Evolutionary conservation across 1,140 invertebrate species (phyloP).

Genomic region (Pinna nobilis): DNA sequence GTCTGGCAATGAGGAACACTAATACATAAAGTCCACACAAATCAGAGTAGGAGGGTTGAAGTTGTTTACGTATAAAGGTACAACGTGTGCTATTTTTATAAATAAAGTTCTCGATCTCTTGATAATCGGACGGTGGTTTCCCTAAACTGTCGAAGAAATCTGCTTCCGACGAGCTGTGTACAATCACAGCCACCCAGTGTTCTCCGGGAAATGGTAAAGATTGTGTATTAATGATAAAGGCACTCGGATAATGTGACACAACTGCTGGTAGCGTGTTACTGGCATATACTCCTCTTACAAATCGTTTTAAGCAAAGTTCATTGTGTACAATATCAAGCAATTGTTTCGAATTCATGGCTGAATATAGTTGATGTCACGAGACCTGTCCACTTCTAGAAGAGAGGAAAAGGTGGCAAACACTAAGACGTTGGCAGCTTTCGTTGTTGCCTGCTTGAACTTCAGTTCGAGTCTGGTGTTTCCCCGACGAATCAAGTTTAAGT

Average conservation of each 20-base stretch:
- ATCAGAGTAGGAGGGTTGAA: slow-evolving; percentile 13
- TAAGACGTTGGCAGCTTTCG: slow-evolving; percentile 16
- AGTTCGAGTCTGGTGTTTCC: slow-evolving; percentile 36
- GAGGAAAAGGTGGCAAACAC: slow-evolving; percentile 21
- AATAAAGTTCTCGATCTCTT: slow-evolving; percentile 19
- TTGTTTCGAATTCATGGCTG: slow-evolving; percentile 35
- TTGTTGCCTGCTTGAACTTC: slow-evolving; percentile 19
- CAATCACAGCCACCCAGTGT: slow-evolving; percentile 23
- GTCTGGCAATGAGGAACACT: slow-evolving; percentile 14
- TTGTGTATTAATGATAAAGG: slow-evolving; percentile 28
- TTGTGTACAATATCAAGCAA: neutral
- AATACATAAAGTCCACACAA: slow-evolving; percentile 33
- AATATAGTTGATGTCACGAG: slow-evolving; percentile 17
- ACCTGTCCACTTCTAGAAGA: slow-evolving; percentile 8
- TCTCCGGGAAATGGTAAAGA: slow-evolving; percentile 14
- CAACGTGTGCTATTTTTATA: slow-evolving; percentile 11
- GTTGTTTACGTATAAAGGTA: neutral
- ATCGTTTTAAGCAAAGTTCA: neutral
- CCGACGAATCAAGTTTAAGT: slow-evolving; percentile 21
- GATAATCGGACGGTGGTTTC: neutral
- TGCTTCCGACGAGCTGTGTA: slow-evolving; percentile 1
- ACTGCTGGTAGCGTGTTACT: slow-evolving; percentile 7
- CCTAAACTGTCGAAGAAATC: slow-evolving; percentile 33
- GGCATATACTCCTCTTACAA: slow-evolving; percentile 26
- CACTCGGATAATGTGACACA: slow-evolving; percentile 8